A percentile compares a stretch with the other conserved stretches of the same genome.
phyloP scores from a whole-genome alignment of 92 coral and sea anemone genomes.

The Pocillopora grandis region DNA sequence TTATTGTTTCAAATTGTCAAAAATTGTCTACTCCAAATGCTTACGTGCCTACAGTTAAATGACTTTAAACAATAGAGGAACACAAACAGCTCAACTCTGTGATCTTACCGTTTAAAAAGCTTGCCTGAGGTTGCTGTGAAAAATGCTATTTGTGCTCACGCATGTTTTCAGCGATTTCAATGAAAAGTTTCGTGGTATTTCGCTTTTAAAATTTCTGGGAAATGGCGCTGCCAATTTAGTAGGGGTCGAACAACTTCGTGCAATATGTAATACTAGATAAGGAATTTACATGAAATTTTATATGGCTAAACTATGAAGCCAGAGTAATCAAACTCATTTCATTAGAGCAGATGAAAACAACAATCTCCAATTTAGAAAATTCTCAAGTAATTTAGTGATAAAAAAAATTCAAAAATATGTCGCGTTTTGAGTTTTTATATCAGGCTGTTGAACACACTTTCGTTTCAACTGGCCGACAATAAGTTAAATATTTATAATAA shows the following conservation, averaged over 20 bases:
- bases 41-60: background rate
- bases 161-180: background rate
- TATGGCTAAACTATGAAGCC: background rate
- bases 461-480: background rate
- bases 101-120: background rate
- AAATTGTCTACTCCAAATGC: background rate
- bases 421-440: background rate
- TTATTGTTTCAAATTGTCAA: background rate
- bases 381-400: background rate
- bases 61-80: background rate
- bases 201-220: background rate
- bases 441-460: background rate
- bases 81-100: background rate
- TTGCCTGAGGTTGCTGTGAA: background rate
- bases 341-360: background rate
- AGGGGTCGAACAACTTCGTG: background rate
- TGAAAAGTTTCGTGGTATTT: background rate
- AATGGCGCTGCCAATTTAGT: background rate
- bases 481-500: background rate
- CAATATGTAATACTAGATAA: background rate
- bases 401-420: background rate
- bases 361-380: background rate
- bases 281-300: background rate
- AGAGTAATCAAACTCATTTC: background rate
- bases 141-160: background rate